Percentiles rank a stretch among this genome's conserved stretches.
Evolutionary conservation across 2,113 vertebrate genomes (phyloP).

Genomic region (Hippocampus barbouri): DNA sequence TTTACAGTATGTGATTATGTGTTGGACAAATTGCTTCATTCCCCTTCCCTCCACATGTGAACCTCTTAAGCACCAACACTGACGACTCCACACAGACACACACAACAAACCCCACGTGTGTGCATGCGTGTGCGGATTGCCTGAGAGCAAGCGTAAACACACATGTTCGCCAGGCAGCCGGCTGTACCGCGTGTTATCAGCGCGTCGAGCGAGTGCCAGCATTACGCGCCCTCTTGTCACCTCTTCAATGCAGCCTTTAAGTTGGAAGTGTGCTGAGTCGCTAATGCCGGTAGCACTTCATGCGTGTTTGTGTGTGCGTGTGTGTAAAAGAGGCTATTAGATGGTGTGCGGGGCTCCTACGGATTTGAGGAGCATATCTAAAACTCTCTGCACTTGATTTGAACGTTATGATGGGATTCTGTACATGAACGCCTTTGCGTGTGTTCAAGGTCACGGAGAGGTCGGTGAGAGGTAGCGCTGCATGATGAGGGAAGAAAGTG

Average conservation of each 20-base stretch:
- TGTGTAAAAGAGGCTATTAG: constrained; percentile 23
- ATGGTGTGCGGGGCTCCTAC: constrained; percentile 1
- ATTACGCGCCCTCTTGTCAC: constrained; percentile 33
- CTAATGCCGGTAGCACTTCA: constrained; percentile 51
- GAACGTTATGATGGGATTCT: constrained; percentile 4
- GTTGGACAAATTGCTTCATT: background rate
- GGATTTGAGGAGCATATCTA: constrained; percentile 1
- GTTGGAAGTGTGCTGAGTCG: constrained; percentile 41
- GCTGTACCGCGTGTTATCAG: constrained; percentile 22
- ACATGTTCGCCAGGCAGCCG: constrained; percentile 23
- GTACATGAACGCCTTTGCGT: background rate
- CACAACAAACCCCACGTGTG: background rate
- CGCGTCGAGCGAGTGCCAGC: constrained; percentile 25
- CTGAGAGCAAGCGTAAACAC: constrained; percentile 42
- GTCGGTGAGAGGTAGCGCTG: background rate
- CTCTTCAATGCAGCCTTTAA: constrained; percentile 29
- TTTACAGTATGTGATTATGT: background rate
- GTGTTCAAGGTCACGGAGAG: background rate
- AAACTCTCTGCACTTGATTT: constrained; percentile 12
- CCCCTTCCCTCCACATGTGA: background rate
- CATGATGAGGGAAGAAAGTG: background rate
- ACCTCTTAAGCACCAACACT: constrained; percentile 13
- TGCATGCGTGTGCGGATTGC: constrained; percentile 14
- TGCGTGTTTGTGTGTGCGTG: constrained; percentile 8
- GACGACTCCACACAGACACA: background rate